Evolutionary conservation across 37 sponge, comb jelly and placozoan species (phyloP).

Genomic region (Cladorhizidae sp.): DNA sequence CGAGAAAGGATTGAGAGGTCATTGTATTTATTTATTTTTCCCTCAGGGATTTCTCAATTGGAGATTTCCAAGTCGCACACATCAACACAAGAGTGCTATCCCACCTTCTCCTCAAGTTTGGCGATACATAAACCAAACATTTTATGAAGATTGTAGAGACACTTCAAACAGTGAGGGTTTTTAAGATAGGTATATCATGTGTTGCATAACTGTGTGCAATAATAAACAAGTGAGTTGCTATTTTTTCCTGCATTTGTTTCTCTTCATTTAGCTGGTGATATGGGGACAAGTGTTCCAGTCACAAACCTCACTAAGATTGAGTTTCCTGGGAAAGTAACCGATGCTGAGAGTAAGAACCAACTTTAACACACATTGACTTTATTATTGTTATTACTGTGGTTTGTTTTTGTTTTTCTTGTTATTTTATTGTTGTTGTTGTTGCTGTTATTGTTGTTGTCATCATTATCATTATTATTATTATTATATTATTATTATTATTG

Average conservation of each 20-base stretch:
- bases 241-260: background rate
- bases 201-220: background rate
- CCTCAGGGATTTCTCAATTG: slow-evolving; percentile 48
- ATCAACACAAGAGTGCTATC: slow-evolving; percentile 49
- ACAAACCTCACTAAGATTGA: slow-evolving; percentile 61
- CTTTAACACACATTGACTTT: too few species aligned
- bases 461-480: too few species aligned
- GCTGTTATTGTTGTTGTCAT: too few species aligned
- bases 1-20: too few species aligned
- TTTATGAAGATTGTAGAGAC: slow-evolving; percentile 62
- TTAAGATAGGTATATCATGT: too few species aligned
- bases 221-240: background rate
- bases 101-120: slow-evolving; percentile 20
- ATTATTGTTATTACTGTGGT: too few species aligned
- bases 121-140: slow-evolving; percentile 35
- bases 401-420: too few species aligned
- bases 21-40: too few species aligned
- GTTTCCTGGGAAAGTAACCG: slow-evolving; percentile 27
- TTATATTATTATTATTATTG: too few species aligned
- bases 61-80: slow-evolving; percentile 47
- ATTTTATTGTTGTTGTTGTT: too few species aligned
- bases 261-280: slow-evolving; percentile 49
- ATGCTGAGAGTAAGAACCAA: background rate
- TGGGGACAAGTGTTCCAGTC: slow-evolving; percentile 43
- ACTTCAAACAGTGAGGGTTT: slow-evolving; percentile 29